These are phyloP conservation scores for Lepidostoma basale DNA, from an alignment of 1,140 invertebrate genomes.

Conservation along the genomic window DNA sequence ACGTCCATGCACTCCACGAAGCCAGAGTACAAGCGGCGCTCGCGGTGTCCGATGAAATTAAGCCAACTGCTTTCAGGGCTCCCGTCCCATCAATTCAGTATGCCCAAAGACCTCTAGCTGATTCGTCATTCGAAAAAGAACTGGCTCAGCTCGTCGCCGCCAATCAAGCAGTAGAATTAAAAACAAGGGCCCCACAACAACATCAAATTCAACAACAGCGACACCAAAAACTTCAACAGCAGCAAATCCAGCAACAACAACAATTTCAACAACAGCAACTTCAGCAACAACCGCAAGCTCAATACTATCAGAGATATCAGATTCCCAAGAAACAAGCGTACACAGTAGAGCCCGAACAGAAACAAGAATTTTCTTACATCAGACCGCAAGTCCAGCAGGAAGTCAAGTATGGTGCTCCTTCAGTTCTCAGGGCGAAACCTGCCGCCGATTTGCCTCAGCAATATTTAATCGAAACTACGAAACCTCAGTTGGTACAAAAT, in stretches of 20 bases:
- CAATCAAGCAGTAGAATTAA: constrained; percentile 40
- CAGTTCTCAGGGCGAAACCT: constrained; percentile 23
- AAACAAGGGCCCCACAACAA: constrained; percentile 29
- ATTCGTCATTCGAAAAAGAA: constrained; percentile 43
- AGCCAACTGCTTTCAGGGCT: constrained; percentile 11
- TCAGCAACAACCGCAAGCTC: constrained; percentile 2
- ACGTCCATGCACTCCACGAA: constrained; percentile 40
- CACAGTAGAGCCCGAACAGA: background rate
- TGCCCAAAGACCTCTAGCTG: constrained; percentile 20
- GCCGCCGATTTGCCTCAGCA: constrained; percentile 34
- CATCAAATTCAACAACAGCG: constrained; percentile 9
- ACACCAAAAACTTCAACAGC: background rate
- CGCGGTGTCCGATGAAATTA: constrained; percentile 40
- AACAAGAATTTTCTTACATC: constrained; percentile 27
- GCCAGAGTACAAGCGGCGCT: constrained; percentile 43
- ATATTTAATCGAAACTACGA: constrained; percentile 45
- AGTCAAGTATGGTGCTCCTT: constrained; percentile 31
- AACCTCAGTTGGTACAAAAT: constrained; percentile 28
- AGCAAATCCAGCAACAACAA: constrained; percentile 21
- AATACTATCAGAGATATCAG: constrained; percentile 27
- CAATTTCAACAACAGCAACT: constrained; percentile 16
- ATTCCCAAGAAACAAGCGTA: constrained; percentile 32
- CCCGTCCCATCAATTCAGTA: constrained; percentile 26
- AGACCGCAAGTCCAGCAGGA: constrained; percentile 22
- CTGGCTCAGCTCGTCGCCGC: constrained; percentile 40